phyloP scores from a whole-genome alignment of 2,797 vertebrate genomes.

The Buceros bicornis region DNA sequence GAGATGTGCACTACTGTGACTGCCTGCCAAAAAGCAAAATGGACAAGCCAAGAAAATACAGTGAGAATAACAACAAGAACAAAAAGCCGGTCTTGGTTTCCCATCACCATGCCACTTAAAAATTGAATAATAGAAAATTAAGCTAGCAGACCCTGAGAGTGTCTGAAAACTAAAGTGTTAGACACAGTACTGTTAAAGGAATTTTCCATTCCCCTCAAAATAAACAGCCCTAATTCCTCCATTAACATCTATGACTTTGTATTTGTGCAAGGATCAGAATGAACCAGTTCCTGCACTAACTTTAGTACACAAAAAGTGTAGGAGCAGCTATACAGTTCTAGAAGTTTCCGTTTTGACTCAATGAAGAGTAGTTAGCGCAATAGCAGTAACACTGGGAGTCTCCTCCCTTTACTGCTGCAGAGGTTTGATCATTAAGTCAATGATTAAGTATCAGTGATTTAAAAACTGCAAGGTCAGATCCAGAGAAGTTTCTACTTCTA shows the following conservation, averaged over 20 bases:
- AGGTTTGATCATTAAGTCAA: not conserved
- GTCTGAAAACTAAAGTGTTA: not conserved
- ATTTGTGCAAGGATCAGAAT: not conserved
- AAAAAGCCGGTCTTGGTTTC: not conserved
- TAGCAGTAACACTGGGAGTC: not conserved
- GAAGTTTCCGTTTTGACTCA: not conserved
- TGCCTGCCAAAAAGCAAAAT: not conserved
- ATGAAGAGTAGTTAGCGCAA: not conserved
- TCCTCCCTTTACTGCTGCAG: not conserved
- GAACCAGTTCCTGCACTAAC: not conserved
- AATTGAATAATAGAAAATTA: not conserved
- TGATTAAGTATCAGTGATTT: not conserved
- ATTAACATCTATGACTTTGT: not conserved
- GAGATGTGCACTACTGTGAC: not conserved
- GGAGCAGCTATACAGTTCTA: not conserved
- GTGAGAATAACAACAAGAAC: not conserved
- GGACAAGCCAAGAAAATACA: not conserved
- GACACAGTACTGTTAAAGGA: accelerated
- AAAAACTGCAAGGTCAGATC: not conserved
- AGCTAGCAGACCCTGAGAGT: not conserved
- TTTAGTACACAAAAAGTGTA: not conserved
- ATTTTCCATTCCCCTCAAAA: not conserved
- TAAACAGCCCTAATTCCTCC: not conserved
- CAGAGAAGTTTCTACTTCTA: not conserved
- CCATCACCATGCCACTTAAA: not conserved